These are phyloP conservation scores for Torymus tubicola DNA, from an alignment of 2,888 invertebrate genomes.

Conservation along the genomic window DNA sequence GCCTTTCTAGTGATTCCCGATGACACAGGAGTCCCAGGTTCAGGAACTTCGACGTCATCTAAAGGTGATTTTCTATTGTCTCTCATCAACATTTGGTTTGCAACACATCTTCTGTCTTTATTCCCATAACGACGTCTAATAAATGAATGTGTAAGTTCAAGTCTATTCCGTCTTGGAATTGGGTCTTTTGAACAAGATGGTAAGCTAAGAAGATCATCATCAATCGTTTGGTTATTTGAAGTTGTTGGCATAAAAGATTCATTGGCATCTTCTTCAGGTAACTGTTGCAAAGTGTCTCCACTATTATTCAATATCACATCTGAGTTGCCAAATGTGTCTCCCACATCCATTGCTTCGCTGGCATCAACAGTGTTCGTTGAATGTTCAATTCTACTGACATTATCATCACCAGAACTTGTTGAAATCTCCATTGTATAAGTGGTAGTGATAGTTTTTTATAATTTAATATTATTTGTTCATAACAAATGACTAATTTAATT, in stretches of 20 bases:
- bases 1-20: conserved; percentile 80
- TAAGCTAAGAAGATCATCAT: not conserved
- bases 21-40: conserved; percentile 78
- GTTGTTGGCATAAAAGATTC: not conserved
- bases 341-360: conserved; percentile 32
- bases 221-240: not conserved
- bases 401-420: conserved; percentile 18
- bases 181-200: conserved; percentile 26
- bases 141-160: not conserved
- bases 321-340: conserved; percentile 19
- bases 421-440: conserved; percentile 25
- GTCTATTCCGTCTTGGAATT: not conserved
- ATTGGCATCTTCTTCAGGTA: not conserved
- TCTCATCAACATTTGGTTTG: not conserved
- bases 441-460: not conserved
- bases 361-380: not conserved
- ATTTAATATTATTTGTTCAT: not conserved
- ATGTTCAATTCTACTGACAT: conserved; percentile 1
- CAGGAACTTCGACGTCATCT: conserved; percentile 76
- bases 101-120: conserved; percentile 1
- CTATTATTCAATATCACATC: not conserved
- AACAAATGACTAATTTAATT: not conserved
- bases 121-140: not conserved
- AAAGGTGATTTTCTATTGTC: conserved; percentile 74
- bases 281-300: not conserved